These are phyloP conservation scores for Tamandua tetradactyla DNA, from an alignment of 2,797 vertebrate genomes.

Conservation along the genomic window DNA sequence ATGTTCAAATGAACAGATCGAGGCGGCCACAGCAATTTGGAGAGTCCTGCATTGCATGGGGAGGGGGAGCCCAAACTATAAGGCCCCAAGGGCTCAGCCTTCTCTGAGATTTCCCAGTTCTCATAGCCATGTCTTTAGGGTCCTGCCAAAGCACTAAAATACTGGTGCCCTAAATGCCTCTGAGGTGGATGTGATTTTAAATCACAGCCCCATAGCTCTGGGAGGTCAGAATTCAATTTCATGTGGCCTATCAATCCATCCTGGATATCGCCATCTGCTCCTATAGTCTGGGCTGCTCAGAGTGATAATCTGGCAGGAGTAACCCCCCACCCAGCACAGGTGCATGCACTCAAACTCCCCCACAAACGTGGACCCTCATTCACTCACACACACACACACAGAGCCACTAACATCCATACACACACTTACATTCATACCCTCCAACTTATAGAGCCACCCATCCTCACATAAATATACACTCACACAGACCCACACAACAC, in stretches of 20 bases:
- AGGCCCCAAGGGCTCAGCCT: neutral
- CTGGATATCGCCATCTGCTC: neutral
- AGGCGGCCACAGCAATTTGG: neutral
- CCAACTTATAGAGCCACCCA: neutral
- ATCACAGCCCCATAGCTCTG: neutral
- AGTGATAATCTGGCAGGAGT: neutral
- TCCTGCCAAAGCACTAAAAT: neutral
- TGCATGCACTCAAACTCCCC: neutral
- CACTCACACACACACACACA: neutral
- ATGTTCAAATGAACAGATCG: neutral
- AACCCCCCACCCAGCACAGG: neutral
- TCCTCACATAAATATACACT: neutral
- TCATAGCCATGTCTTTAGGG: neutral
- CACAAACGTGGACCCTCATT: neutral
- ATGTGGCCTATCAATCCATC: neutral
- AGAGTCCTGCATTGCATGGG: fast-evolving
- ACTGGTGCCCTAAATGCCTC: too few species aligned
- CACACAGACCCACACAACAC: neutral
- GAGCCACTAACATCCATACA: neutral
- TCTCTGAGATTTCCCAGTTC: neutral
- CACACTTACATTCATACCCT: neutral
- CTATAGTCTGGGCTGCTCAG: neutral
- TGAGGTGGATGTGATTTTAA: neutral
- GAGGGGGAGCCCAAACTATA: neutral
- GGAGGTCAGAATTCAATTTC: neutral